Base-by-base conservation (phyloP, 2,888 invertebrate species). In the Bursaphelenchus okinawaensis region DNA sequence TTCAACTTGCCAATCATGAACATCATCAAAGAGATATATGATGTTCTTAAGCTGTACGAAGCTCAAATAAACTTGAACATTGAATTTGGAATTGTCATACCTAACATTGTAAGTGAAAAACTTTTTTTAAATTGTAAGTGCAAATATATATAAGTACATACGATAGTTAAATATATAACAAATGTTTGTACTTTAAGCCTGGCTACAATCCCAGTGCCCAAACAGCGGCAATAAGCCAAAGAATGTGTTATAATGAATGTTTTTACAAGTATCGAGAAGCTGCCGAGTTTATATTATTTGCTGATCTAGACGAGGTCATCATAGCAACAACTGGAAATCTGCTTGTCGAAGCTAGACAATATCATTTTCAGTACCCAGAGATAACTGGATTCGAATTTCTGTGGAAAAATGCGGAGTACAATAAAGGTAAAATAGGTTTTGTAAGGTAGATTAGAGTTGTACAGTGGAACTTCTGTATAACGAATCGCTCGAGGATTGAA, bases 1-100 rank as follows among this genome's bases (percentile, higher is more conserved):
- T 63, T 64, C 24, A 23, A 29, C 64, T n/a, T 52, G n/a, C 62
- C 31, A 26, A 51, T 64, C 23, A 40, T 63, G 19, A 50, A 29
- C 12, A 29, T 64, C 24, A 26, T 64, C 23, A n/a, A 31, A 12
- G 64, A 58, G n/a, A 23, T 62, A 9, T 52, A 51, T 52, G 22
- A 51, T 7, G 22, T 64, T 22, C 29, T 64, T n/a, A 64, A 52
- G 16, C 8, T 9, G 7, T 63, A 64, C 40, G 6, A 40, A 40
- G n/a, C 3, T 1, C 16, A 40, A n/a, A 40, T 40, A 4, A 40
- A 40, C 6, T 40, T 40, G n/a, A 40, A 40, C 12, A 1, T 40
- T n/a, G 1, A 40, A 3, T n/a, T n/a, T 4, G 40, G 40, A 40
- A 16, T 40, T 40, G n/a, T 40, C 3, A 40, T 40, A 1, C 40